A percentile compares a stretch with the other conserved stretches of the same genome.
Conservation (phyloP, 1,140 invertebrate genomes). For the Musca domestica region DNA sequence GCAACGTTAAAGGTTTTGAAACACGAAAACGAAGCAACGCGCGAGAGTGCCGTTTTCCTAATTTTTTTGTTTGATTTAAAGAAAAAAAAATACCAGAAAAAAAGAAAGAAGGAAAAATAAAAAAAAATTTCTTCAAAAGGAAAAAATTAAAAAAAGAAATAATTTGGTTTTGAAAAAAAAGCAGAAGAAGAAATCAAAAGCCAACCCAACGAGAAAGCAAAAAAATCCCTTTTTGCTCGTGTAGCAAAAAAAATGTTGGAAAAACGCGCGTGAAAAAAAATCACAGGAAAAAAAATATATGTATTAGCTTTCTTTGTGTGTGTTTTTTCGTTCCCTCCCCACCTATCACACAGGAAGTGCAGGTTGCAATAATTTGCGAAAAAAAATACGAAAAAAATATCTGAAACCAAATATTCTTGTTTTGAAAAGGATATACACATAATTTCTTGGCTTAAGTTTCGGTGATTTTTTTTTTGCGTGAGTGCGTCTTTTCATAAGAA, state of each 20-base stretch:
- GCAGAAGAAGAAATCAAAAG: no score
- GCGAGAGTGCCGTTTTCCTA: conserved; percentile 32
- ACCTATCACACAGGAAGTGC: no score
- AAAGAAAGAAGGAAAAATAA: conserved; percentile 7
- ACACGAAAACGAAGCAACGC: conserved; percentile 46
- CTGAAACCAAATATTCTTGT: no score
- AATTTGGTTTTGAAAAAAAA: no score
- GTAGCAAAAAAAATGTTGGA: no score
- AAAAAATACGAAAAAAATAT: conserved; percentile 15
- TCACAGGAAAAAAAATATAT: background rate
- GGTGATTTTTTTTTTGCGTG: background rate
- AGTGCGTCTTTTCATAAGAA: no score
- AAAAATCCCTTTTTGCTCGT: no score
- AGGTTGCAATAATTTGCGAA: background rate
- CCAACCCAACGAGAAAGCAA: no score
- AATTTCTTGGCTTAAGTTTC: conserved; percentile 3
- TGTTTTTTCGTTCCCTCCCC: background rate
- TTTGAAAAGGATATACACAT: conserved; percentile 19
- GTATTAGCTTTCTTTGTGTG: no score
- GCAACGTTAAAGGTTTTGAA: conserved; percentile 49
- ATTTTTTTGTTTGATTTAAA: background rate
- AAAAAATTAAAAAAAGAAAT: no score
- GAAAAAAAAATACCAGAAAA: conserved; percentile 31
- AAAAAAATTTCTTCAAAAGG: no score
- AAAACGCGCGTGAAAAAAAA: no score